Conservation (phyloP, 2,888 invertebrate species). For the Dusona sp. region DNA sequence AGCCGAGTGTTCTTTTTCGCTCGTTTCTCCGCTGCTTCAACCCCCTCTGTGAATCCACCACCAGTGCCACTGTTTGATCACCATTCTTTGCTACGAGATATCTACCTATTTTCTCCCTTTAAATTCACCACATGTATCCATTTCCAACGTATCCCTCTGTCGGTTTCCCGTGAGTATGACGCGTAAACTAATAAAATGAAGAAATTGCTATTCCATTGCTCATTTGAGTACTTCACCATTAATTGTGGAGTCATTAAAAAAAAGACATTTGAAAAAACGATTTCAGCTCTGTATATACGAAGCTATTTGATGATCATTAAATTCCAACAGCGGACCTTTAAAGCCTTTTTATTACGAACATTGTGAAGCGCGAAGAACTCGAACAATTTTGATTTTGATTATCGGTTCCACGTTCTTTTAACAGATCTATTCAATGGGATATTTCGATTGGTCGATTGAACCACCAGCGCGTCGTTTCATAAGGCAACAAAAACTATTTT, state of each 20-base stretch:
- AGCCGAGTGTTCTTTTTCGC: conserved; percentile 50
- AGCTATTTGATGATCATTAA: not conserved
- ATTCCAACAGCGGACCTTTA: too few species aligned
- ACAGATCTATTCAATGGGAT: not conserved
- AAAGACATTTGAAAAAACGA: not conserved
- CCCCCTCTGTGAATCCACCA: conserved; percentile 3
- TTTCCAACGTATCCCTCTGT: not conserved
- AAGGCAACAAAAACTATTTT: conserved; percentile 6
- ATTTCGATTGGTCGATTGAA: not conserved
- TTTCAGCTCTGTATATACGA: not conserved
- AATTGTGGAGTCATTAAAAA: not conserved
- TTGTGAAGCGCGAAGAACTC: not conserved
- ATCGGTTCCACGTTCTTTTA: not conserved
- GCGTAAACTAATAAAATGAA: not conserved
- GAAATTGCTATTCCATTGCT: not conserved
- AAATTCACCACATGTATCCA: conserved; percentile 9
- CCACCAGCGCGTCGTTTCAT: not conserved
- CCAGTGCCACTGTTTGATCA: conserved; percentile 34
- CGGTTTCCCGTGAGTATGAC: not conserved
- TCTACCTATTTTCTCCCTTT: conserved; percentile 16
- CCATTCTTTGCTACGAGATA: conserved; percentile 37
- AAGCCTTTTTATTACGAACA: not conserved
- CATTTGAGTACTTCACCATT: not conserved
- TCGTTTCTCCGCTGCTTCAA: conserved; percentile 46
- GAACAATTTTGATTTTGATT: not conserved